These are phyloP conservation scores for Morphnarchus princeps DNA, from an alignment of 2,113 vertebrate species.

Conservation along the genomic window DNA sequence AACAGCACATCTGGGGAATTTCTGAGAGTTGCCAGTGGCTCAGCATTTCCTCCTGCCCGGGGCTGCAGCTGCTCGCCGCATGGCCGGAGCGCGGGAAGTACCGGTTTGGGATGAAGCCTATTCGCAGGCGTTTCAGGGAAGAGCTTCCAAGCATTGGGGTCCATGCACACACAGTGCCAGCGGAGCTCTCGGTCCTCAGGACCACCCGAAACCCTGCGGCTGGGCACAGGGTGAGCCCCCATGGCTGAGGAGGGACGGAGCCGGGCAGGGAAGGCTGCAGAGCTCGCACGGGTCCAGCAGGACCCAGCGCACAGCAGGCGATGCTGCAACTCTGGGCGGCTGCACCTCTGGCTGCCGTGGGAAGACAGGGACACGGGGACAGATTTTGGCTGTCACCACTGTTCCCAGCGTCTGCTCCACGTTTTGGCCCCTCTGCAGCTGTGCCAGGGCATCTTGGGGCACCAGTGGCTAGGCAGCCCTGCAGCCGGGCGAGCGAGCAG, in stretches of 20 bases:
- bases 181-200: rapidly evolving
- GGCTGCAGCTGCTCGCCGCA: neutral
- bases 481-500: rapidly evolving
- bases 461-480: neutral
- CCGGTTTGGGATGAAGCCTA: neutral
- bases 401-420: neutral
- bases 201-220: rapidly evolving
- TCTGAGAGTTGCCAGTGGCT: neutral
- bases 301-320: rapidly evolving
- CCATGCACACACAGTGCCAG: neutral
- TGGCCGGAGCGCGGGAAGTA: neutral
- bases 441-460: neutral
- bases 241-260: rapidly evolving
- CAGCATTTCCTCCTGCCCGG: neutral
- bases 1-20: neutral
- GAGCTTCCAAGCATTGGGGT: neutral
- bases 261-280: neutral
- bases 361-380: neutral
- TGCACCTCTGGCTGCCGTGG: neutral
- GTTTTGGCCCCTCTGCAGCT: neutral
- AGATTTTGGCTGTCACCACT: neutral
- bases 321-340: neutral
- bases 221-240: neutral
- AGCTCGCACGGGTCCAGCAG: neutral
- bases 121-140: neutral